Evolutionary conservation across 2,888 invertebrate genomes (phyloP).

Genomic region (Temnothorax unifasciatus): DNA sequence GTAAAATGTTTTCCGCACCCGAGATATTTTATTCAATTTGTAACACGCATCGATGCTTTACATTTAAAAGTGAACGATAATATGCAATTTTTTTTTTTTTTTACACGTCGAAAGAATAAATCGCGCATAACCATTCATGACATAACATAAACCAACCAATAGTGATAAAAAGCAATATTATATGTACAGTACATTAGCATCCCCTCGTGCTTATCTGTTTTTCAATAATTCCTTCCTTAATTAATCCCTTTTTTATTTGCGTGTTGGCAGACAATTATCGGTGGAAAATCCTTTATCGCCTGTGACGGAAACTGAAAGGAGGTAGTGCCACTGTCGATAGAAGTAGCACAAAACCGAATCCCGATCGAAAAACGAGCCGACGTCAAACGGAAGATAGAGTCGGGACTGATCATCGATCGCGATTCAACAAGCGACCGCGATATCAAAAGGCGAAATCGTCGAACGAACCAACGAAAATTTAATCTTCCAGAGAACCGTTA

Average conservation of each 20-base stretch:
- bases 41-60: background rate
- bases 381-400: conserved; percentile 12
- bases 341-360: background rate
- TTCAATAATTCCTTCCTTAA: background rate
- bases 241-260: background rate
- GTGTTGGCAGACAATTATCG: conserved; percentile 86
- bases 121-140: background rate
- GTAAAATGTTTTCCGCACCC: background rate
- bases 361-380: background rate
- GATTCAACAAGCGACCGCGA: conserved; percentile 48
- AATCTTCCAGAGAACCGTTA: conserved; percentile 70
- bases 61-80: background rate
- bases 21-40: background rate
- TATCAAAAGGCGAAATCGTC: conserved; percentile 57
- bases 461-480: conserved; percentile 79
- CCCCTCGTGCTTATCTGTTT: background rate
- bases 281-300: conserved; percentile 87
- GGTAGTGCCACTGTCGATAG: conserved; percentile 73
- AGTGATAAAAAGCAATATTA: background rate
- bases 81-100: conserved; percentile 8
- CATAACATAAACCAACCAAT: background rate
- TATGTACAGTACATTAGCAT: background rate
- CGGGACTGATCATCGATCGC: conserved; percentile 25
- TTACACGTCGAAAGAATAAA: background rate
- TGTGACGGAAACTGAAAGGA: conserved; percentile 86